Base-by-base conservation (phyloP, 1,140 invertebrate species). In the Apis dorsata region DNA sequence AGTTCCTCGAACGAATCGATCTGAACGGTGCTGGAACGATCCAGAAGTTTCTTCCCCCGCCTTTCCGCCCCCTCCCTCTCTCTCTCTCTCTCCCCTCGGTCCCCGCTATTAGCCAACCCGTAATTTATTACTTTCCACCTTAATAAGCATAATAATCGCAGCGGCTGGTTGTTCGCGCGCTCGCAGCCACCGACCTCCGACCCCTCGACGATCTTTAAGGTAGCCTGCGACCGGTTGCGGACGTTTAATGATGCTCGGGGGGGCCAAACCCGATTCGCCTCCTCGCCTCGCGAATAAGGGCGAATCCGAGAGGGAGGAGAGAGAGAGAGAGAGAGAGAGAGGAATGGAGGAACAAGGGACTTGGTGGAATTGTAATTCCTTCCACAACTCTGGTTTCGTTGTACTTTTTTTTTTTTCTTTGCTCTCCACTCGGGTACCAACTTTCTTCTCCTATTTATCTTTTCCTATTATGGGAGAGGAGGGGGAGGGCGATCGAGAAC, bases 91-190 rank as follows among this genome's bases (percentile, higher is more conserved):
- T 86, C 87, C 86, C 87, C 87, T 68, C 75, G 78, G 60, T 87
- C 70, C 83, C 79, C 83, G 84, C 86, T 87, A 88, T 88, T 88
- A 87, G 83, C 68, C 79, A 69, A 89, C 90, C 91, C 71, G 92
- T 94, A 94, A 94, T 94, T 93, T 93, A 94, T 94, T 93, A 93
- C 92, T 93, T 93, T 93, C 92, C 90, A 92, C 90, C 91, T 93
- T 94, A 93, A 94, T 94, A 94, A 94, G 93, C 92, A 93, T 88
- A 88, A 88, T 87, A 87, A 80, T 94, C 83, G 76, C 76, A 62
- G 81, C 66, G 60, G 75, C 62, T 49, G 17, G 85, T 65, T 81
- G 73, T 79, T 70, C 75, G 75, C 84, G 84, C 65, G 81, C 82
- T 78, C 60, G 75, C 75, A 60, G 74, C 70, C 21, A 59, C 74